A percentile compares a stretch with the other conserved stretches of the same genome.
phyloP scores from a whole-genome alignment of 2,888 invertebrate genomes.

The Sinopyrophorus schimmeli region DNA sequence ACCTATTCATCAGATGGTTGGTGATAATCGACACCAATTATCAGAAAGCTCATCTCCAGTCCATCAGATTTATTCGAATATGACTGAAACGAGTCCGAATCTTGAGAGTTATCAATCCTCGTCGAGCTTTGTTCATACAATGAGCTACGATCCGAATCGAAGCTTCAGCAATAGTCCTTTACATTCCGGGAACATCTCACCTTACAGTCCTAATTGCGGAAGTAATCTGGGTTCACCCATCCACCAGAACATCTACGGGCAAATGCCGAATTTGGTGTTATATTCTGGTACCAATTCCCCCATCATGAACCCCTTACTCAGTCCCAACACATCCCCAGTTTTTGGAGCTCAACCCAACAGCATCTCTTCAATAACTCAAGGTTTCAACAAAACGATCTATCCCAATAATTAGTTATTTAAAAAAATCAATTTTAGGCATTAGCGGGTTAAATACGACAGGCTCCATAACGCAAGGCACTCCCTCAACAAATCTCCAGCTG shows the following conservation, averaged over 20 bases:
- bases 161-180: constrained; percentile 42
- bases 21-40: constrained; percentile 48
- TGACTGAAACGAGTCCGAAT: constrained; percentile 19
- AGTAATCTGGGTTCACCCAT: constrained; percentile 48
- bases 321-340: constrained; percentile 48
- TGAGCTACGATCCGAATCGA: constrained; percentile 34
- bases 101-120: constrained; percentile 23
- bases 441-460: constrained; percentile 76
- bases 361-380: constrained; percentile 63
- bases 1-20: constrained; percentile 61
- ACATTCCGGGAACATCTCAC: constrained; percentile 43
- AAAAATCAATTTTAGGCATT: constrained; percentile 67
- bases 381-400: no score
- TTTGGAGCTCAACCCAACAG: constrained; percentile 48
- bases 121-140: constrained; percentile 19
- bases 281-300: constrained; percentile 47
- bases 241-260: constrained; percentile 43
- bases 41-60: constrained; percentile 60
- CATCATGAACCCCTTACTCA: constrained; percentile 46
- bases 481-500: constrained; percentile 54
- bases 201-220: constrained; percentile 47
- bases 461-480: constrained; percentile 76
- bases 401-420: no score
- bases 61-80: constrained; percentile 57
- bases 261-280: constrained; percentile 45